These are phyloP conservation scores for Dinoponera quadriceps DNA, from an alignment of 1,140 invertebrate genomes.

Conservation along the genomic window DNA sequence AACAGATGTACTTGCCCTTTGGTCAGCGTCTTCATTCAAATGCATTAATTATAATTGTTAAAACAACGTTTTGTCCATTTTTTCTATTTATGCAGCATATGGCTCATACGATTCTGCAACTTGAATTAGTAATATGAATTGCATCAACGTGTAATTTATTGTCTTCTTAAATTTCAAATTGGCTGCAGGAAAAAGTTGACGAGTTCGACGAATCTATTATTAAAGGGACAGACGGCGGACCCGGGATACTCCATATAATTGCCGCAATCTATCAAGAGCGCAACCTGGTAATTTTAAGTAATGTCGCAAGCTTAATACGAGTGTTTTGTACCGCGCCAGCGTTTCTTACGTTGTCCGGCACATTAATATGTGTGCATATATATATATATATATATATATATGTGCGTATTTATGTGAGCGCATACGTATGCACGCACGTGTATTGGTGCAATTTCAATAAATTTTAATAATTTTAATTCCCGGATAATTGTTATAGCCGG, in stretches of 20 bases:
- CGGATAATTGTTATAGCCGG: slow-evolving; percentile 34
- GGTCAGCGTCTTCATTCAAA: no score
- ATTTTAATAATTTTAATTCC: slow-evolving; percentile 61
- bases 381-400: no score
- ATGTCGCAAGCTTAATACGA: slow-evolving; percentile 57
- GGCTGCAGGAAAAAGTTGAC: not conserved
- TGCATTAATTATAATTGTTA: no score
- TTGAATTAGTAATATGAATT: slow-evolving; percentile 12
- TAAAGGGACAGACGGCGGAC: slow-evolving; percentile 24
- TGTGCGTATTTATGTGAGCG: no score
- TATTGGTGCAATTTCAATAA: slow-evolving; percentile 45
- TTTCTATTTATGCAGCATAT: no score
- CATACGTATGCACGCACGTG: no score
- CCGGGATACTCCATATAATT: slow-evolving; percentile 46
- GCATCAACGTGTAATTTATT: not conserved
- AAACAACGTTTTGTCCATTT: no score
- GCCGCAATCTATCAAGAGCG: slow-evolving; percentile 48
- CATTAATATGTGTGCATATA: no score
- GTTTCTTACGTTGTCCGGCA: slow-evolving; percentile 36
- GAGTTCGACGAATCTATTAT: slow-evolving; percentile 53
- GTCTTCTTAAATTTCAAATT: slow-evolving; percentile 32
- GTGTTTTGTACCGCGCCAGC: slow-evolving; percentile 36
- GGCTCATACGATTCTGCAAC: not conserved
- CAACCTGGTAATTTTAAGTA: slow-evolving; percentile 58
- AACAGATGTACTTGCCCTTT: no score